Percentiles rank a stretch among this genome's conserved stretches.
These are phyloP conservation scores for Steinernema hermaphroditum DNA, from an alignment of 2,888 invertebrate genomes.

Conservation along the genomic window DNA sequence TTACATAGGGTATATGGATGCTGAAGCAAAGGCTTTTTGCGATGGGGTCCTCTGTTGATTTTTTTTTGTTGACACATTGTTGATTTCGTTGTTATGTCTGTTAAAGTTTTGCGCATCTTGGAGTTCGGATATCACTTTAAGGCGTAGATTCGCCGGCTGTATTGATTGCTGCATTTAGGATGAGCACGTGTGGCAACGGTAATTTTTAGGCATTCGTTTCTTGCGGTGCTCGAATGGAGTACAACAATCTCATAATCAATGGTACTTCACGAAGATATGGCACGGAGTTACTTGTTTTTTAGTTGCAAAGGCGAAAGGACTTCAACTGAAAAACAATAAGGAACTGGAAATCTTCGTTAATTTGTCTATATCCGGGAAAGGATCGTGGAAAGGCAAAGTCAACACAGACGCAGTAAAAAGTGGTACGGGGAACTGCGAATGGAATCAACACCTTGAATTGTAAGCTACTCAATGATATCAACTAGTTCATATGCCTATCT, in stretches of 20 bases:
- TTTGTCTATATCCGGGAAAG: constrained; percentile 41
- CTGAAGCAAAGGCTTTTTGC: too few relatives aligned
- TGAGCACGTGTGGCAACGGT: too few relatives aligned
- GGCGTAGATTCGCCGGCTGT: too few relatives aligned
- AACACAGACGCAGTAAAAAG: constrained; percentile 36
- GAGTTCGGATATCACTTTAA: too few relatives aligned
- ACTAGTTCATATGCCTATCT: constrained; percentile 8
- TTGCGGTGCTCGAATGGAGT: constrained; percentile 3
- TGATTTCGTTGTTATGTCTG: not conserved
- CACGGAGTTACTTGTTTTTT: constrained; percentile 32
- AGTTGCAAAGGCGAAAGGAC: constrained; percentile 53
- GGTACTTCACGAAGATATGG: not conserved
- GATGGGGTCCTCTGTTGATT: too few relatives aligned
- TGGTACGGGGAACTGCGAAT: constrained; percentile 48
- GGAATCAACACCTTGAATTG: constrained; percentile 64
- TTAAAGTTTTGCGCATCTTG: not conserved
- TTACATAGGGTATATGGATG: constrained; percentile 29
- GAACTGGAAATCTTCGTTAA: constrained; percentile 44
- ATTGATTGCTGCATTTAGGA: too few relatives aligned
- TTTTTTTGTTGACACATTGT: not conserved
- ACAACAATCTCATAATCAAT: constrained; percentile 9
- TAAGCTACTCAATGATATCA: constrained; percentile 37
- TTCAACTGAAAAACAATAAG: constrained; percentile 54
- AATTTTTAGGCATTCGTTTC: too few relatives aligned
- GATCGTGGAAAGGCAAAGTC: constrained; percentile 44